A percentile compares a stretch with the other conserved stretches of the same genome.
phyloP scores from a whole-genome alignment of 2,797 vertebrate genomes.

The Ataeniobius toweri region DNA sequence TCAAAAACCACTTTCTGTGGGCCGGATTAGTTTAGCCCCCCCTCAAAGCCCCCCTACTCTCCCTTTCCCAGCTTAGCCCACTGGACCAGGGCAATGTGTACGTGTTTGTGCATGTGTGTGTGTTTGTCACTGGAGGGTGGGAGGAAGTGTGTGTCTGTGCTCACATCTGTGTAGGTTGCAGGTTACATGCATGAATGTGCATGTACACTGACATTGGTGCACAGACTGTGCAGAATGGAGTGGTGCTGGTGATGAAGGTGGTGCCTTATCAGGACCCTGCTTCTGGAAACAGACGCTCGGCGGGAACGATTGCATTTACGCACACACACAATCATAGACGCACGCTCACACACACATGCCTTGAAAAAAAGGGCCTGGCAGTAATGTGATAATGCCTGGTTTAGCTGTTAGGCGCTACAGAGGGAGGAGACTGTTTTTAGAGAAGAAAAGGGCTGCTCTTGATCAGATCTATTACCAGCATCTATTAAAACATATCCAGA shows the following conservation, averaged over 20 bases:
- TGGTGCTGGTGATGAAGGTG: constrained; percentile 64
- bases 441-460: constrained; percentile 3
- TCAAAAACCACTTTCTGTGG: constrained; percentile 99
- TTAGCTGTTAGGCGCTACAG: constrained; percentile 87
- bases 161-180: constrained; percentile 41
- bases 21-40: constrained; percentile 88
- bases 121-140: constrained; percentile 49
- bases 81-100: constrained; percentile 88
- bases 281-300: constrained; percentile 96
- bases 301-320: constrained; percentile 72
- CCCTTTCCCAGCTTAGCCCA: constrained; percentile 93
- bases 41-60: constrained; percentile 42
- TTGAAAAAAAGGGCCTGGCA: constrained; percentile 89
- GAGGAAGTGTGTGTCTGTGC: constrained; percentile 47
- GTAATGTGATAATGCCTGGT: constrained; percentile 98
- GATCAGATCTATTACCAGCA: constrained; percentile 36
- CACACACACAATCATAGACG: constrained; percentile 80
- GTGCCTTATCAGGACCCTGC: constrained; percentile 96
- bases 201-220: constrained; percentile 46
- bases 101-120: constrained; percentile 34
- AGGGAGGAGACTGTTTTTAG: constrained; percentile 60
- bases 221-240: constrained; percentile 36
- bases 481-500: constrained; percentile 19
- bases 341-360: constrained; percentile 71
- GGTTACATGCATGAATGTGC: constrained; percentile 42